Percentiles rank a stretch among this genome's conserved stretches.
These are phyloP conservation scores for Pinna nobilis DNA, from an alignment of 1,140 invertebrate genomes.

Conservation along the genomic window DNA sequence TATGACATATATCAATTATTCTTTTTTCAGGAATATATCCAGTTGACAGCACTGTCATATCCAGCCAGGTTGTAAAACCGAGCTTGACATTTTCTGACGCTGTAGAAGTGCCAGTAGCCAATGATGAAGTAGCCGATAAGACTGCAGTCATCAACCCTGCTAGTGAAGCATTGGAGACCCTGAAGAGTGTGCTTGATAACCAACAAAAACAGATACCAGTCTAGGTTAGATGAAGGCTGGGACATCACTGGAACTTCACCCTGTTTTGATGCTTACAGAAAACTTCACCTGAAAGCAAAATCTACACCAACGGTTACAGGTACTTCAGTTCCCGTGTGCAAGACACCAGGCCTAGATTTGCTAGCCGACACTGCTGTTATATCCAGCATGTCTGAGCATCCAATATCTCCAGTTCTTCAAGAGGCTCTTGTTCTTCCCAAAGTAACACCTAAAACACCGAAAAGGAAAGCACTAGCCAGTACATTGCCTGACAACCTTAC, in stretches of 20 bases:
- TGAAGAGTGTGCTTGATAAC: constrained; percentile 19
- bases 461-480: neutral
- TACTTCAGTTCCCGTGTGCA: neutral
- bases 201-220: constrained; percentile 18
- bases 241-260: constrained; percentile 31
- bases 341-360: constrained; percentile 18
- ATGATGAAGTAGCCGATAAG: constrained; percentile 8
- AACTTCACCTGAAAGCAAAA: constrained; percentile 21
- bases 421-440: neutral
- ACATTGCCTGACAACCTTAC: constrained; percentile 3
- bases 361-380: constrained; percentile 27
- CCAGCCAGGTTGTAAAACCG: constrained; percentile 23
- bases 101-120: neutral
- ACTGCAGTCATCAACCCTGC: too few relatives aligned
- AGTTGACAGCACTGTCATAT: constrained; percentile 32
- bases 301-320: neutral
- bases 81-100: constrained; percentile 8
- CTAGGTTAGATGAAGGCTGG: constrained; percentile 29
- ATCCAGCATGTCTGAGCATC: constrained; percentile 5
- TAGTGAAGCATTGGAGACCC: constrained; percentile 5
- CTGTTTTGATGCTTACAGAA: constrained; percentile 38
- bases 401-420: neutral
- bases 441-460: too few relatives aligned
- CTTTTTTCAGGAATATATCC: constrained; percentile 36
- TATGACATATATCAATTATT: too few relatives aligned